Base-by-base conservation (phyloP, 2,113 vertebrate species). In the Chroicocephalus ridibundus region DNA sequence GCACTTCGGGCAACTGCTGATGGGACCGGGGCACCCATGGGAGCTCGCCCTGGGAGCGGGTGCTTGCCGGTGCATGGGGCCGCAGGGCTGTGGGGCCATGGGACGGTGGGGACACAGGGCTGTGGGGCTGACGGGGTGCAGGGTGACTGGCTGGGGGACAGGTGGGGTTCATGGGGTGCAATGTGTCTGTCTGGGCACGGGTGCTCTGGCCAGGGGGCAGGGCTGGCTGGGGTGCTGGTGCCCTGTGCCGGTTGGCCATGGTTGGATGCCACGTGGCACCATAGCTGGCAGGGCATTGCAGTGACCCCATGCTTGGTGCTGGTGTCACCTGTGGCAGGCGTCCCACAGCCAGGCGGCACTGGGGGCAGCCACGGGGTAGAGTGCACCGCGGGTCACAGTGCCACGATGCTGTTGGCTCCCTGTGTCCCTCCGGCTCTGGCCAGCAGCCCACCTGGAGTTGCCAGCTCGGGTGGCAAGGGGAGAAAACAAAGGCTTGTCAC, bases 1-100 rank as follows among this genome's bases (percentile, higher is more conserved):
- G 34, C 51, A 42, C 20, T 27, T 68, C 0, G 0, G 20, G 16
- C 6, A 4, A 15, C 47, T 66, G 22, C 0, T 0, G 61, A 69
- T 57, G 21, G 22, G 29, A 15, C 32, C 1, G 0, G 29, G 36
- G 52, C 4, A 64, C 1, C 1, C 14, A 2, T 21, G 21, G 17
- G 21, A 10, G 6, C 22, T 71, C 58, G 29, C 13, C 18, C 15
- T 2, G 5, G 62, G 31, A 80, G 44, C 2, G 1, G 32, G 9
- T 32, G 14, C 40, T 84, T 29, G 22, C 26, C 9, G 15, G 10
- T 55, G 31, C 25, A 15, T 29, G 49, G 47, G 36, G 12, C 40
- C 2, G 2, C n/a, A 40, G 72, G 36, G 29, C 47, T 80, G 36
- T 51, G 82, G 34, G 65, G 24, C 52, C 10, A 2, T 10, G 24